A percentile compares a stretch with the other conserved stretches of the same genome.
Conservation (phyloP, 2,113 vertebrate species). For the Pycnonotus jocosus region DNA sequence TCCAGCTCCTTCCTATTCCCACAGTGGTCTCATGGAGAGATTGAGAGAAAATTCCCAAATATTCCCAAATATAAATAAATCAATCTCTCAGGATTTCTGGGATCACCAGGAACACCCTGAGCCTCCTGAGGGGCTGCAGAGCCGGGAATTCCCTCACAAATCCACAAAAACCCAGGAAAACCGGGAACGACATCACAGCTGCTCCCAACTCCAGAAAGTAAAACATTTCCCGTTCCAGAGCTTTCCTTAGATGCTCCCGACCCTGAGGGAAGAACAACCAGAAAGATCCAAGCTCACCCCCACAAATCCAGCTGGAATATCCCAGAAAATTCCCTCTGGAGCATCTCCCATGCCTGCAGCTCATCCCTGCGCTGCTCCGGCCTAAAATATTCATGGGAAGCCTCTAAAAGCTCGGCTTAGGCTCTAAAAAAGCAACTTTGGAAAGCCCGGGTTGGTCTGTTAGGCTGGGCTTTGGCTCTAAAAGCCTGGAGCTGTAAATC, state of each 20-base stretch:
- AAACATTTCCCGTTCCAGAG: background rate
- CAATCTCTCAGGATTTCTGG: too few species aligned
- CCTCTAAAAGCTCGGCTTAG: background rate
- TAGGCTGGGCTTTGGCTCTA: too few species aligned
- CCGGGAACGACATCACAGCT: background rate
- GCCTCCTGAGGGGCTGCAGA: background rate
- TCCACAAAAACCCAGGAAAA: background rate
- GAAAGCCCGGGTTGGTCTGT: fast-evolving
- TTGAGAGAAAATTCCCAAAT: background rate
- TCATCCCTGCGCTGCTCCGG: background rate
- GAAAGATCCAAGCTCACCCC: fast-evolving
- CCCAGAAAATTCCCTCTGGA: background rate
- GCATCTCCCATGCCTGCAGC: background rate
- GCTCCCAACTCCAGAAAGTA: background rate
- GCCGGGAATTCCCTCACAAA: fast-evolving
- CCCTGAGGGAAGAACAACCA: background rate
- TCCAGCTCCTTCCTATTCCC: background rate
- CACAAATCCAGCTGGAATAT: background rate
- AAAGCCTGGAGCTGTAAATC: too few species aligned
- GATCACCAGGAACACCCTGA: background rate
- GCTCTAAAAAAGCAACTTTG: background rate
- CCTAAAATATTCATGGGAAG: background rate
- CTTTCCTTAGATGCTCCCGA: background rate
- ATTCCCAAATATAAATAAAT: background rate
- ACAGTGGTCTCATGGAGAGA: background rate